These are phyloP conservation scores for Boulengeromyrus knoepffleri DNA, from an alignment of 2,113 vertebrate genomes.

Conservation along the genomic window DNA sequence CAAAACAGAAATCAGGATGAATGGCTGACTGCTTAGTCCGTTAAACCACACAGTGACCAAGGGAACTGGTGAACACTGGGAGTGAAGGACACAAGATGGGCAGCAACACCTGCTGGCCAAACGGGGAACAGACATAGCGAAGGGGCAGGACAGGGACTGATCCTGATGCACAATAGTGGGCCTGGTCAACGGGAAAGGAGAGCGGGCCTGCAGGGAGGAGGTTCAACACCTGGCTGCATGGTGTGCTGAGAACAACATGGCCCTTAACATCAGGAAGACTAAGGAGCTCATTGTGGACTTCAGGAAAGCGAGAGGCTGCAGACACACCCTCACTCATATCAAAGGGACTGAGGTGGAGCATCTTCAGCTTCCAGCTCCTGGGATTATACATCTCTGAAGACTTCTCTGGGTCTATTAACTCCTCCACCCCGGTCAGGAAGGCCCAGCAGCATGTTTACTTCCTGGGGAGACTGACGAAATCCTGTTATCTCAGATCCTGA, in stretches of 20 bases:
- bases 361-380: not conserved
- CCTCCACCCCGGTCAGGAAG: not conserved
- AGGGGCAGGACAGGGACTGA: not conserved
- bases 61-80: too few species aligned
- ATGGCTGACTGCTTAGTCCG: too few species aligned
- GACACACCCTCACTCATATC: not conserved
- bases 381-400: not conserved
- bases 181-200: not conserved
- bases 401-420: not conserved
- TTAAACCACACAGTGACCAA: too few species aligned
- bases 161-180: not conserved
- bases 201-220: not conserved
- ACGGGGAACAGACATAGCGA: not conserved
- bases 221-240: not conserved
- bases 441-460: not conserved
- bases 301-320: not conserved
- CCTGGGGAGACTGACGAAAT: not conserved
- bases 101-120: too few species aligned
- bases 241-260: not conserved
- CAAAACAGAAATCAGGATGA: too few species aligned
- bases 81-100: too few species aligned
- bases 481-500: not conserved
- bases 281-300: not conserved
- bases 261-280: not conserved
- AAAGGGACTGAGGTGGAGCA: not conserved